Conservation (phyloP, 2,888 invertebrate genomes). For the Heliconius aoede region DNA sequence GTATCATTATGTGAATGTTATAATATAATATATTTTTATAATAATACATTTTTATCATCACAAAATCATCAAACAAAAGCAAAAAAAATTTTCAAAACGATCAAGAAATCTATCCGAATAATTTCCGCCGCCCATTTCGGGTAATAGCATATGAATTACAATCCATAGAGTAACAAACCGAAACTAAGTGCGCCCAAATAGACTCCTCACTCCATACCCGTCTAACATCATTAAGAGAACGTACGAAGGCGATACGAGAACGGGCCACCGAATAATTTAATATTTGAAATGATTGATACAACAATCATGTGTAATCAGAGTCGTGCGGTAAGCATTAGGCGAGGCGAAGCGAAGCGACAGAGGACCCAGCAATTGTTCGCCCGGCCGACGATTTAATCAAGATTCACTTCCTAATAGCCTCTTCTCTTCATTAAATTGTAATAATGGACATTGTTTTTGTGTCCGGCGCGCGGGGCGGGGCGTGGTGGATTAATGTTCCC, state of each 20-base stretch:
- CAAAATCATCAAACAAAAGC: too few relatives aligned
- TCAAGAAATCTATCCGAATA: conserved; percentile 44
- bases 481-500: conserved; percentile 48
- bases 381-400: conserved; percentile 79
- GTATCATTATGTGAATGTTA: too few relatives aligned
- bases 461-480: conserved; percentile 64
- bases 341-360: conserved; percentile 64
- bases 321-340: conserved; percentile 80
- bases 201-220: conserved; percentile 57
- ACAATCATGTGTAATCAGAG: conserved; percentile 80
- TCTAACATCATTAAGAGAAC: conserved; percentile 65
- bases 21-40: too few relatives aligned
- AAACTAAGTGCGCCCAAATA: conserved; percentile 78
- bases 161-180: conserved; percentile 78
- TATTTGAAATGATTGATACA: conserved; percentile 83
- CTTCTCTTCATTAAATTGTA: conserved; percentile 80
- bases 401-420: conserved; percentile 73
- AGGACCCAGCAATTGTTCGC: conserved; percentile 68
- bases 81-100: background rate
- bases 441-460: conserved; percentile 74
- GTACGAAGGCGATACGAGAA: conserved; percentile 77
- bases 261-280: conserved; percentile 82
- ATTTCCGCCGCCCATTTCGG: conserved; percentile 68
- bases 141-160: conserved; percentile 78
- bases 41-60: background rate